Conservation (phyloP, 2,113 vertebrate species). For the Chamaea fasciata region DNA sequence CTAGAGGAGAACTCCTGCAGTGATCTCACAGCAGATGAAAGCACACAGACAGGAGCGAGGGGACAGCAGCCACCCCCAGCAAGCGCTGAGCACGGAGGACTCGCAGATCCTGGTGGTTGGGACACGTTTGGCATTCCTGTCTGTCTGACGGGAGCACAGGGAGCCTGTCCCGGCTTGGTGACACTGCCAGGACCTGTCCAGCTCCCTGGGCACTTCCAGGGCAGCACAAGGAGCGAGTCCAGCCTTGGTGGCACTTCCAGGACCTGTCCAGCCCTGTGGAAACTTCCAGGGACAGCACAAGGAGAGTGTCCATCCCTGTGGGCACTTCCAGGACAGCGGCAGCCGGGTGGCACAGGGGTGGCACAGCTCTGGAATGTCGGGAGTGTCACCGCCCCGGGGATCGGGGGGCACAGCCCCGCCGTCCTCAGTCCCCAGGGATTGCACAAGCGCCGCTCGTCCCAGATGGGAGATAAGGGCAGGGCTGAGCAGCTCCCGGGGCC, state of each 20-base stretch:
- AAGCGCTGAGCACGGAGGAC: neutral
- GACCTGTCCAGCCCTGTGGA: neutral
- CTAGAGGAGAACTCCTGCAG: conserved; percentile 26
- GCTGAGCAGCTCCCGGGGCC: neutral
- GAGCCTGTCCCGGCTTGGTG: rapidly evolving
- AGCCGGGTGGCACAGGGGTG: neutral
- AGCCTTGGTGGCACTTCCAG: neutral
- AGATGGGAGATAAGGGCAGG: neutral
- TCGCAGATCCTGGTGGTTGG: neutral
- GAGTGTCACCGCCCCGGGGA: neutral
- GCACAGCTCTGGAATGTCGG: neutral
- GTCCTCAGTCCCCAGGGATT: neutral
- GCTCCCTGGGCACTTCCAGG: neutral
- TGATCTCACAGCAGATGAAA: conserved; percentile 50
- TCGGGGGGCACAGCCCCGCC: neutral
- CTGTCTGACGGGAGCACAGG: neutral
- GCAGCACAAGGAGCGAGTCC: neutral
- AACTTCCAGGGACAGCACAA: neutral
- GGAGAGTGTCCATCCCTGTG: neutral
- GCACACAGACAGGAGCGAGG: neutral
- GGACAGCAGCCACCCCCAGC: neutral
- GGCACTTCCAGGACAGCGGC: neutral
- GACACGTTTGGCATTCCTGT: neutral
- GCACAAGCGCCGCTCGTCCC: neutral
- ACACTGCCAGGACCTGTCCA: neutral